These are phyloP conservation scores for Malurus elegans DNA, from an alignment of 2,113 vertebrate species.

Conservation along the genomic window DNA sequence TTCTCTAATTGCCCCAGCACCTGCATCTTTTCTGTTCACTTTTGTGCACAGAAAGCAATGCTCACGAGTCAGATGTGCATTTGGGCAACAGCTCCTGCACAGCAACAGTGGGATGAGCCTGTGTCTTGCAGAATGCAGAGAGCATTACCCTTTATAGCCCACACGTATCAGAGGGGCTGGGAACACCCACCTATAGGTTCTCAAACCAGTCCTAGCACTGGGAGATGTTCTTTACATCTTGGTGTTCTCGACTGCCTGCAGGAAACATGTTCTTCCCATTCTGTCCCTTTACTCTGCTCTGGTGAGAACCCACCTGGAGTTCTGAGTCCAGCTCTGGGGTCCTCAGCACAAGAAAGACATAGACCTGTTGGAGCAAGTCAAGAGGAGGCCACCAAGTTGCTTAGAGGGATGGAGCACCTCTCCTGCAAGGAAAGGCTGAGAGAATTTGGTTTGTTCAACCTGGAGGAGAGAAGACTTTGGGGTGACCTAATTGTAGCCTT, in stretches of 20 bases:
- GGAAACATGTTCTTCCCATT: neutral
- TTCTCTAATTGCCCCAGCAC: neutral
- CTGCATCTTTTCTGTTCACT: neutral
- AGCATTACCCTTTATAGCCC: neutral
- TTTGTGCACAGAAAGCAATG: neutral
- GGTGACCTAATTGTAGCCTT: neutral
- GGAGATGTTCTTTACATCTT: neutral
- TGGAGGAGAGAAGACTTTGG: neutral
- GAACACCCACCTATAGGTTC: neutral
- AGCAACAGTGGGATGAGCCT: neutral
- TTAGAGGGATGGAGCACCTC: neutral
- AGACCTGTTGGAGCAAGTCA: neutral
- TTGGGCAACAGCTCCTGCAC: neutral
- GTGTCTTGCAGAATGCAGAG: neutral
- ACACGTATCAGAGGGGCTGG: neutral
- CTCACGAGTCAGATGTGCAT: neutral
- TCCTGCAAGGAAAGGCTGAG: rapidly evolving
- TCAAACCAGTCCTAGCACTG: neutral
- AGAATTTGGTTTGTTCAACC: neutral
- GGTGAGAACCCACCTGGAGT: neutral
- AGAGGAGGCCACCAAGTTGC: neutral
- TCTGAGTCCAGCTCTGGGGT: neutral
- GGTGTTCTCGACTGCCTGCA: neutral
- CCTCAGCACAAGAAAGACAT: neutral
- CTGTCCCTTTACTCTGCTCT: neutral